Percentiles rank a stretch among this genome's conserved stretches.
These are phyloP conservation scores for Latheticus oryzae DNA, from an alignment of 2,888 invertebrate species.

Conservation along the genomic window DNA sequence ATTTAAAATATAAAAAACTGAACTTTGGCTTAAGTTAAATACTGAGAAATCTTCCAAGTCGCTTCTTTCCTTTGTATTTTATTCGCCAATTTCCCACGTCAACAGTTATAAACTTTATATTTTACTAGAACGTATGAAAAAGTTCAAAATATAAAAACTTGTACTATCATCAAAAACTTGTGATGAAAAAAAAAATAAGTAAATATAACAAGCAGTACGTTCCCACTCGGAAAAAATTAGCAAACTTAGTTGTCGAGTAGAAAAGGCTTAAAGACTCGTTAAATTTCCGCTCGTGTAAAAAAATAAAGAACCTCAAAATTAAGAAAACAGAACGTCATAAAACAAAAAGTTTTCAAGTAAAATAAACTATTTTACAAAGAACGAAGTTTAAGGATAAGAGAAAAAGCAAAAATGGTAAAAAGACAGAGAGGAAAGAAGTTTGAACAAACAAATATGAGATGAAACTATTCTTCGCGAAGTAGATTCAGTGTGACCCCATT, in stretches of 20 bases:
- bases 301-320: conserved; percentile 44
- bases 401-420: conserved; percentile 42
- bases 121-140: conserved; percentile 25
- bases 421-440: conserved; percentile 37
- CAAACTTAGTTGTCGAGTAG: conserved; percentile 2
- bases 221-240: conserved; percentile 9
- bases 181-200: conserved; percentile 8
- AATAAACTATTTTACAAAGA: conserved; percentile 50
- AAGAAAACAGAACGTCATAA: conserved; percentile 51
- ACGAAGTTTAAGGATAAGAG: conserved; percentile 42
- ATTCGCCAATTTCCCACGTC: conserved; percentile 30
- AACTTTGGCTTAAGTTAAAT: conserved; percentile 1
- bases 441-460: conserved; percentile 53
- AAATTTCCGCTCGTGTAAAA: conserved; percentile 30
- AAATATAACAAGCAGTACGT: conserved; percentile 14
- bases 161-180: conserved; percentile 20
- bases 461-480: conserved; percentile 53
- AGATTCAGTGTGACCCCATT: conserved; percentile 55
- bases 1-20: conserved; percentile 3
- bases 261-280: conserved; percentile 34
- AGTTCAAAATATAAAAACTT: conserved; percentile 32
- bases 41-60: conserved; percentile 3
- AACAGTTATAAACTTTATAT: conserved; percentile 25
- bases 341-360: conserved; percentile 51
- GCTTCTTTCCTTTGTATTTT: too few species aligned